Evolutionary conservation across 2,797 vertebrate genomes (phyloP).

Genomic region (Dallia pectoralis): DNA sequence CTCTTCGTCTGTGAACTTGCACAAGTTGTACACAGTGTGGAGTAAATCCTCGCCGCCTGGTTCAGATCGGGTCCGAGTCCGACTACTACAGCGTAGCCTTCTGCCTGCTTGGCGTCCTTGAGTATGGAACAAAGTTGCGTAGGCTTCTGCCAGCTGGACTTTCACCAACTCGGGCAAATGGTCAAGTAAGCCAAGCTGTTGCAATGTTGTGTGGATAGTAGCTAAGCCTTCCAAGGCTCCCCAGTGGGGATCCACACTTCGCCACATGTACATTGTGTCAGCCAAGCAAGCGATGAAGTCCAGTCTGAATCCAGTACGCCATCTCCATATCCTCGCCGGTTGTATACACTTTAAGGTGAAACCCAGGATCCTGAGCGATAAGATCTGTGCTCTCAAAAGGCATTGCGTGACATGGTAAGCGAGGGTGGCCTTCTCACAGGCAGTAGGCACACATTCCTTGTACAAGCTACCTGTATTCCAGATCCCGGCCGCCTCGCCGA

Average conservation of each 20-base stretch:
- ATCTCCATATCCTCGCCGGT: constrained; percentile 16
- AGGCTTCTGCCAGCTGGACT: not conserved
- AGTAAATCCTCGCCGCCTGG: not conserved
- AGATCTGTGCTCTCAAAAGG: constrained; percentile 4
- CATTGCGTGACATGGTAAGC: constrained; percentile 16
- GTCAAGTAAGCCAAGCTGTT: not conserved
- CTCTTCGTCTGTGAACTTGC: not conserved
- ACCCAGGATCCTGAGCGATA: constrained; percentile 9
- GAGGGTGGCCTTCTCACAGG: not conserved
- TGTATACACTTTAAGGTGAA: constrained; percentile 21
- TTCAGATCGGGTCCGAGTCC: not conserved
- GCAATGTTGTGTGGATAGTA: not conserved
- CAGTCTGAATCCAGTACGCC: constrained; percentile 6
- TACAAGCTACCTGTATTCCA: constrained; percentile 3
- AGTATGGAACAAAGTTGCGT: not conserved
- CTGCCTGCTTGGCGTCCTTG: not conserved
- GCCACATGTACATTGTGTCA: not conserved
- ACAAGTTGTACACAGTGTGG: not conserved
- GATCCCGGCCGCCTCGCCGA: not conserved
- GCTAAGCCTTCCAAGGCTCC: not conserved
- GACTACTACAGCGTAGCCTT: not conserved
- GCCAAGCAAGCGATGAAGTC: not conserved
- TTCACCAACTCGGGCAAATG: not conserved
- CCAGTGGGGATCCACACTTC: not conserved
- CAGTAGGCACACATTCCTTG: not conserved